Base-by-base conservation (phyloP, 2,888 invertebrate species). In the Automeris io region DNA sequence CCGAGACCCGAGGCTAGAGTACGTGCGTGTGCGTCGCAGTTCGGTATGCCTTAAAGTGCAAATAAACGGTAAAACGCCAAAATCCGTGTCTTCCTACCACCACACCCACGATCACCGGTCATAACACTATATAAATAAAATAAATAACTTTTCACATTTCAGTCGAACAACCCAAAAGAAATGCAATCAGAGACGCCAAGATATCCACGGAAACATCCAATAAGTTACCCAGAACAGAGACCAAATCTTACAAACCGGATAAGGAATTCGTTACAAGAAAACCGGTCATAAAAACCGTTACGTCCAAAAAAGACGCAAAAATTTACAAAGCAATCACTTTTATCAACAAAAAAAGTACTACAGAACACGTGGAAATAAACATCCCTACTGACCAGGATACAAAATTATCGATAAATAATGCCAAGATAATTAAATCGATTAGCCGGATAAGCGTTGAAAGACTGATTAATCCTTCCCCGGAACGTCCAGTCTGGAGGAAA, bases 271-370 rank as follows among this genome's bases (percentile, higher is more conserved):
- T 37, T 0, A 47, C 47, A 33, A 51, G 57, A 12, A 66, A 54
- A 38, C 69, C 71, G 0, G 46, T 70, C 0, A 66, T 74, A 0
- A 70, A 61, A 47, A 74, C 76, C 0, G 49, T 70, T 0, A 56
- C 47, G 2, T 48, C 64, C 0, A 68, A 57, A 37, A 54, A 53
- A n/a, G 61, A 62, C 2, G 22, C 43, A 0, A 61, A 52, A 41
- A 40, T 62, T 0, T 75, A 57, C 40, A 80, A 79, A 54, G 64
- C 75, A 0, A 74, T 80, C 0, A 67, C 70, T 0, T 77, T 79
- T 36, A 60, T 60, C 0, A 73, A 76, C 2, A 46, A 57, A 2
- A 64, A 56, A 38, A 35, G 41, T 0, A 47, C 52, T 8, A 37
- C 43, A 0, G 54, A 54, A 1, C 49, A 55, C 0, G 38, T 73